Conservation (phyloP, 2,797 vertebrate species). For the Pelobates cultripes region DNA sequence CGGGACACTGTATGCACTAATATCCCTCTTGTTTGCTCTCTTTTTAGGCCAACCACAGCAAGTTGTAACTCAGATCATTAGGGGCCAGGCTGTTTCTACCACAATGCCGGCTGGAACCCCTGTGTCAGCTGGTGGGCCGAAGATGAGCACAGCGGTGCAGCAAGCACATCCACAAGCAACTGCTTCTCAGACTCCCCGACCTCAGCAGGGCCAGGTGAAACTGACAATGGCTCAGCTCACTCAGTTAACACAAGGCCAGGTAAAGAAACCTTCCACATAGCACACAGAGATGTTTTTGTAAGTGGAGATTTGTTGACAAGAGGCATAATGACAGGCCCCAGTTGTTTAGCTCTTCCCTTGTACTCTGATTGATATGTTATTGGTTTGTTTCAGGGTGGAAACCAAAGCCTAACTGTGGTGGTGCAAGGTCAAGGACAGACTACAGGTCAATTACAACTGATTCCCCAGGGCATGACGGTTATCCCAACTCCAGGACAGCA, state of each 20-base stretch:
- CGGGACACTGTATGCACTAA: no score
- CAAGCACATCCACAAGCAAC: constrained; percentile 65
- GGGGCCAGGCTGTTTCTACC: constrained; percentile 90
- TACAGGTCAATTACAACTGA: constrained; percentile 92
- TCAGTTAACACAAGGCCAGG: constrained; percentile 91
- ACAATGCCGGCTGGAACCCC: constrained; percentile 81
- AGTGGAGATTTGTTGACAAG: background rate
- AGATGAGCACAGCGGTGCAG: constrained; percentile 65
- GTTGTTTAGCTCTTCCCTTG: background rate
- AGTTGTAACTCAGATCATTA: constrained; percentile 93
- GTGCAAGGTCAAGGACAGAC: constrained; percentile 97
- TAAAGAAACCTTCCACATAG: constrained; percentile 60
- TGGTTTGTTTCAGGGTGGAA: constrained; percentile 79
- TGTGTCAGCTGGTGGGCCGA: constrained; percentile 74
- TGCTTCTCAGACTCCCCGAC: constrained; percentile 68
- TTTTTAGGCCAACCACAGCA: constrained; percentile 85
- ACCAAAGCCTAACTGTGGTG: constrained; percentile 92
- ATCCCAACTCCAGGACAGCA: constrained; percentile 95
- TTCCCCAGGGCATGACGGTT: constrained; percentile 91
- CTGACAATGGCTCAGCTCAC: constrained; percentile 94
- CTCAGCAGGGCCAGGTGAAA: constrained; percentile 91
- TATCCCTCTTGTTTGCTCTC: background rate
- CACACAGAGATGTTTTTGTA: background rate
- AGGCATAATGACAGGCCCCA: background rate
- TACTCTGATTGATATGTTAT: background rate